Conservation (phyloP, 64 coral and sea anemone species). For the Anthopleura sola region DNA sequence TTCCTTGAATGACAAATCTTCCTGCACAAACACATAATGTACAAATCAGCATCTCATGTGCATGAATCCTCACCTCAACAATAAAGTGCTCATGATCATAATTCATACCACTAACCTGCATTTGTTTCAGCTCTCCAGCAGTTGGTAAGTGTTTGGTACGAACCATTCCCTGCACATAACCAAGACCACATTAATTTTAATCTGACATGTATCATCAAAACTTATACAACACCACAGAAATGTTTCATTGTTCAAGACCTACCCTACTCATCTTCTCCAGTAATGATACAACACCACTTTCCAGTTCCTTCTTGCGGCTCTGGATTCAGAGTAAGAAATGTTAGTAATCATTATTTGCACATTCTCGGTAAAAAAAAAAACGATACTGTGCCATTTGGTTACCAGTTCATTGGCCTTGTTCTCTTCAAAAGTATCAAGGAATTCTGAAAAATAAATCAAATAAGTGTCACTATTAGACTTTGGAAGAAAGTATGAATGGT, state of each 20-base stretch:
- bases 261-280: slow-evolving; percentile 95
- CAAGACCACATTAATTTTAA: not conserved
- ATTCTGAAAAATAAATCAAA: slow-evolving; percentile 51
- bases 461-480: no score
- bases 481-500: no score
- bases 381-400: not conserved
- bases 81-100: not conserved
- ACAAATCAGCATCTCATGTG: not conserved
- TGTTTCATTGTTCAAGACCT: not conserved
- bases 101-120: slow-evolving; percentile 63
- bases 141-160: slow-evolving; percentile 92
- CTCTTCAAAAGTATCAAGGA: slow-evolving; percentile 95
- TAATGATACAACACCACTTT: slow-evolving; percentile 49
- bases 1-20: slow-evolving; percentile 94
- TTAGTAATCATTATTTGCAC: not conserved
- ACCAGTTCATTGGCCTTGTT: slow-evolving; percentile 79
- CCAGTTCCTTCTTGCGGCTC: slow-evolving; percentile 81
- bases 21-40: slow-evolving; percentile 35
- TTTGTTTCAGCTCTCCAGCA: slow-evolving; percentile 74
- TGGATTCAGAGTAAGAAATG: not conserved
- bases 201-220: no score
- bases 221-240: not conserved
- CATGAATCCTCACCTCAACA: not conserved
- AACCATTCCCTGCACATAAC: slow-evolving; percentile 64
- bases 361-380: not conserved